Conservation (phyloP, 2,888 invertebrate species). For the Calameuta idolon region DNA sequence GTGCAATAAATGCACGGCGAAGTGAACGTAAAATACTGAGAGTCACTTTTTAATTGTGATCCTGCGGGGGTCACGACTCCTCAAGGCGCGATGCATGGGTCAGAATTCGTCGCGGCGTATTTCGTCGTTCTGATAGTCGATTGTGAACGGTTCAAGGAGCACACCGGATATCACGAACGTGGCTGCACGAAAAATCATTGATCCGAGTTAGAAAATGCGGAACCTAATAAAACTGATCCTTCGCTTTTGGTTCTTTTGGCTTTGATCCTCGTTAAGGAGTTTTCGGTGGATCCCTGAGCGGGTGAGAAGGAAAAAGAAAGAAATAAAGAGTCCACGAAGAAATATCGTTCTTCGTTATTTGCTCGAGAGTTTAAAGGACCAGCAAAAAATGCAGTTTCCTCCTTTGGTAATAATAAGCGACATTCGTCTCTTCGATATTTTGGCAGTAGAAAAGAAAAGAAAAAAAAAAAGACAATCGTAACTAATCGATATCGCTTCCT, state of each 20-base stretch:
- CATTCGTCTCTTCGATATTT: not conserved
- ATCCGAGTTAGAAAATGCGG: not conserved
- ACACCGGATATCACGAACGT: not conserved
- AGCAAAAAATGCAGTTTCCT: not conserved
- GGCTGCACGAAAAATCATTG: constrained; percentile 8
- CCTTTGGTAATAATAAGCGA: not conserved
- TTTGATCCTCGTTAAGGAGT: not conserved
- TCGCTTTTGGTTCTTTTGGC: not conserved
- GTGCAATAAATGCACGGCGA: not conserved
- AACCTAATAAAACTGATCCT: not conserved
- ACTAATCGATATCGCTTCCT: not conserved
- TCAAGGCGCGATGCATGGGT: not conserved
- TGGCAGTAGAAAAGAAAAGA: too few species aligned
- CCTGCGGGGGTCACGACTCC: not conserved
- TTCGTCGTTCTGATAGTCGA: not conserved
- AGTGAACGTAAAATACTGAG: not conserved
- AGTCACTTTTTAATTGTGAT: not conserved
- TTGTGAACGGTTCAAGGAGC: constrained; percentile 2
- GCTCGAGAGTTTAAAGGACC: not conserved
- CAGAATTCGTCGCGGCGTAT: constrained; percentile 1
- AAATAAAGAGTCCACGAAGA: not conserved
- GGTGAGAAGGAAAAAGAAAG: not conserved
- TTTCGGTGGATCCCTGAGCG: not conserved
- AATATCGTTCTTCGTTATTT: not conserved
- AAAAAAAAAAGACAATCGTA: not conserved